phyloP scores from a whole-genome alignment of 2,888 invertebrate species.

The Apeira syringaria region DNA sequence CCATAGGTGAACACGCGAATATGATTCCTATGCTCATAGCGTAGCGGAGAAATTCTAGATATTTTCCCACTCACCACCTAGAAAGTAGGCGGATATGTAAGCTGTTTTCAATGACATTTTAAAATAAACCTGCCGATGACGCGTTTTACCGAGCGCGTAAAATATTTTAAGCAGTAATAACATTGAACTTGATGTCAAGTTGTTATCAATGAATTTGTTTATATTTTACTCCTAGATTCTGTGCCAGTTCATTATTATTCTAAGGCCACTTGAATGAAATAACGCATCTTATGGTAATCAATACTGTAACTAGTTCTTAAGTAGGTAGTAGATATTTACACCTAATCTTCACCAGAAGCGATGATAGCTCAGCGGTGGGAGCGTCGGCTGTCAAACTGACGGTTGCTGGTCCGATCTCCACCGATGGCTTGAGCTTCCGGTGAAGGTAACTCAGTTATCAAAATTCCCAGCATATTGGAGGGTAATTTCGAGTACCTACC shows the following conservation, averaged over 20 bases:
- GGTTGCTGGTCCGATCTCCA: too few relatives aligned
- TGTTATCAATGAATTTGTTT: conserved; percentile 44
- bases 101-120: conserved; percentile 45
- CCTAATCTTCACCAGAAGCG: too few relatives aligned
- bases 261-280: conserved; percentile 6
- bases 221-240: conserved; percentile 20
- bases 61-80: conserved; percentile 37
- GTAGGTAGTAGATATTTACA: too few relatives aligned
- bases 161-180: conserved; percentile 54
- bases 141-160: conserved; percentile 39
- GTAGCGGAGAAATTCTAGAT: conserved; percentile 35
- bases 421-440: too few relatives aligned
- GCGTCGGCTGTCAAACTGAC: too few relatives aligned
- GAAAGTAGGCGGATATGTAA: conserved; percentile 25
- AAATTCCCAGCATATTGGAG: too few relatives aligned
- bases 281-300: too few relatives aligned
- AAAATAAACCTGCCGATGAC: conserved; percentile 32
- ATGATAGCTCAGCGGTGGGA: too few relatives aligned
- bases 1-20: conserved; percentile 21
- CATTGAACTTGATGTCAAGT: conserved; percentile 54
- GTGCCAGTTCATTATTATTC: conserved; percentile 10
- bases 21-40: conserved; percentile 38
- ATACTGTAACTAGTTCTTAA: too few relatives aligned
- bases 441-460: too few relatives aligned
- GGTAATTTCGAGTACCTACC: too few relatives aligned